Evolutionary conservation across 1,140 invertebrate genomes (phyloP).

Genomic region (Drosophila sturtevanti): DNA sequence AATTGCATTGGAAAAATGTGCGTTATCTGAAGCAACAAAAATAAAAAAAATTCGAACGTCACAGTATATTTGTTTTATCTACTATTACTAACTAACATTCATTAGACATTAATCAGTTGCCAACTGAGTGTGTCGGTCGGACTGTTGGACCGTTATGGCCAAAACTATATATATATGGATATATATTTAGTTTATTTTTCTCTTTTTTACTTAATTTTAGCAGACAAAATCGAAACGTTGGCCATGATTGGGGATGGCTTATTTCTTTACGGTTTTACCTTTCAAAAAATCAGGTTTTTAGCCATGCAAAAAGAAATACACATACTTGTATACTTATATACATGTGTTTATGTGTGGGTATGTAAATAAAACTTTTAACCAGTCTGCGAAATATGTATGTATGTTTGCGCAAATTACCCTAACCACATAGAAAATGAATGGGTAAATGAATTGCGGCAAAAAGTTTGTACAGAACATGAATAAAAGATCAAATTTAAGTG

Average conservation of each 20-base stretch:
- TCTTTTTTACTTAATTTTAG: too few relatives aligned
- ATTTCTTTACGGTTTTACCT: not conserved
- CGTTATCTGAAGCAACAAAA: not conserved
- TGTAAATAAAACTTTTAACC: slow-evolving; percentile 7
- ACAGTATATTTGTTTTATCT: not conserved
- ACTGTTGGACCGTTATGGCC: not conserved
- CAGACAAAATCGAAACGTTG: not conserved
- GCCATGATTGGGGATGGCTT: not conserved
- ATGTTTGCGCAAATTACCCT: not conserved
- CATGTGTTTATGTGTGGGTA: not conserved
- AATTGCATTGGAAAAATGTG: not conserved
- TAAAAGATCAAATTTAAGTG: too few relatives aligned
- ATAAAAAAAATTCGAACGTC: not conserved
- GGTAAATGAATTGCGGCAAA: not conserved
- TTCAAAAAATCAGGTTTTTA: not conserved
- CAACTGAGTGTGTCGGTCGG: not conserved
- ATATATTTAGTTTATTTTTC: too few relatives aligned
- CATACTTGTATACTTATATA: not conserved
- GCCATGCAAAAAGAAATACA: not conserved
- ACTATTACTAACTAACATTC: slow-evolving; percentile 1
- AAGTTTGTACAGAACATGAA: not conserved
- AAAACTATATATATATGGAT: too few relatives aligned
- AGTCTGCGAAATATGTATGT: not conserved
- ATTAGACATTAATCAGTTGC: not conserved
- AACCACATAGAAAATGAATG: not conserved